Conservation (phyloP, 2,888 invertebrate species). For the Caenorhabditis zanzibari region DNA sequence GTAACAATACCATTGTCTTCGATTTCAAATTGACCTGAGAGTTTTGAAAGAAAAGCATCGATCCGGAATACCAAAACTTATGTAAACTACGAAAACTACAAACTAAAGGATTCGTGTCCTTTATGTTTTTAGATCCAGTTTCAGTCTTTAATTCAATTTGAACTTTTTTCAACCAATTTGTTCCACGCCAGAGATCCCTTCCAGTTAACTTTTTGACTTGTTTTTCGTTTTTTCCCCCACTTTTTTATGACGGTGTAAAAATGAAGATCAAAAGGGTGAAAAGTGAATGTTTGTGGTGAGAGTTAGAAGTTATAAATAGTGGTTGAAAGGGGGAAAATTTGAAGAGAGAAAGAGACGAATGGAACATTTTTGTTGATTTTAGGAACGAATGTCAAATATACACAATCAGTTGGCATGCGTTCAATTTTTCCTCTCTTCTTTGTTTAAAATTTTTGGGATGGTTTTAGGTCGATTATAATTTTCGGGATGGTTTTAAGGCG, state of each 20-base stretch:
- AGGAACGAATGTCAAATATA: conserved; percentile 20
- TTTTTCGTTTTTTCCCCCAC: background rate
- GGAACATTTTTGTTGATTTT: conserved; percentile 18
- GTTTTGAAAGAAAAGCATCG: background rate
- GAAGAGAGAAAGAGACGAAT: background rate
- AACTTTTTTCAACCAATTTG: conserved; percentile 16
- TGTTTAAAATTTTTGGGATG: background rate
- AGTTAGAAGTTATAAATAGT: conserved; percentile 32
- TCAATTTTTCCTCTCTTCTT: background rate
- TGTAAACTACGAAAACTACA: conserved; percentile 9
- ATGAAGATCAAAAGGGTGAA: conserved; percentile 23
- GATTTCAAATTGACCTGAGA: background rate
- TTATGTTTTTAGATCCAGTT: conserved; percentile 17
- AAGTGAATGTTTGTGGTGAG: conserved; percentile 15
- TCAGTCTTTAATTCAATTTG: conserved; percentile 23
- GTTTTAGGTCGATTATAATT: background rate
- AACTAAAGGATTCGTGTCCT: background rate
- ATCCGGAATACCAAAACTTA: background rate
- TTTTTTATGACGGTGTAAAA: conserved; percentile 20
- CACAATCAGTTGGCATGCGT: conserved; percentile 20
- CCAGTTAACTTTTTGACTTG: conserved; percentile 1
- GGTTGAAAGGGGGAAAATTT: background rate
- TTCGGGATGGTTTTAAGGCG: no score
- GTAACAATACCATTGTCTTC: conserved; percentile 7
- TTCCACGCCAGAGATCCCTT: conserved; percentile 28